Evolutionary conservation across 2,797 vertebrate species (phyloP).

Genomic region (Helarctos malayanus): DNA sequence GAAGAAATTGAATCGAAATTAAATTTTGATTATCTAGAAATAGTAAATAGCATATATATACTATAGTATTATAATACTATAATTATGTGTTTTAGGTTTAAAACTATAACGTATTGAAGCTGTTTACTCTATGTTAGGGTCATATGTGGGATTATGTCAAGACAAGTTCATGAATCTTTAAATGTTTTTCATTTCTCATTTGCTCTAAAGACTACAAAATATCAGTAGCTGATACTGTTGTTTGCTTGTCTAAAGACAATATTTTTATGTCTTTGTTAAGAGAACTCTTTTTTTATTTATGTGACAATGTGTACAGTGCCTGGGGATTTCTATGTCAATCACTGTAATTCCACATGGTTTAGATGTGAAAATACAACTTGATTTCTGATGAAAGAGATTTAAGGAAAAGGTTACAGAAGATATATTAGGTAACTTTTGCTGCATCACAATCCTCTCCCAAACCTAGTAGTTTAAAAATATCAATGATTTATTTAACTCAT

Average conservation of each 20-base stretch:
- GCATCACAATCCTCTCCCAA: not conserved
- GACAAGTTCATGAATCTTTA: not conserved
- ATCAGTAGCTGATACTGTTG: not conserved
- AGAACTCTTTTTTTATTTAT: not conserved
- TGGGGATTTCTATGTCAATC: not conserved
- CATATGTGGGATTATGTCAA: not conserved
- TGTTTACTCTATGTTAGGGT: not conserved
- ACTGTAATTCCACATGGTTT: not conserved
- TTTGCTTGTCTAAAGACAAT: not conserved
- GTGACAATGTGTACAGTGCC: not conserved
- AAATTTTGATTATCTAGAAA: not conserved
- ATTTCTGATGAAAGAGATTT: not conserved
- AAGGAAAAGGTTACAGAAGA: not conserved
- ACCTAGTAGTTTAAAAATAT: not conserved
- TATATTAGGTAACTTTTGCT: not conserved
- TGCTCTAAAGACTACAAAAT: not conserved
- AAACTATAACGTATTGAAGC: not conserved
- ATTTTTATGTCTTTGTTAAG: not conserved
- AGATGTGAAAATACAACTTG: not conserved
- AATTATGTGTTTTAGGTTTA: not conserved
- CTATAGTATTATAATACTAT: not conserved
- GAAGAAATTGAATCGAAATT: slow-evolving; percentile 26
- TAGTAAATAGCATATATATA: not conserved
- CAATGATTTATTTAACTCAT: not conserved
- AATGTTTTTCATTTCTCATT: not conserved